phyloP scores from a whole-genome alignment of 1,140 invertebrate species.

The Piezodorus guildinii region DNA sequence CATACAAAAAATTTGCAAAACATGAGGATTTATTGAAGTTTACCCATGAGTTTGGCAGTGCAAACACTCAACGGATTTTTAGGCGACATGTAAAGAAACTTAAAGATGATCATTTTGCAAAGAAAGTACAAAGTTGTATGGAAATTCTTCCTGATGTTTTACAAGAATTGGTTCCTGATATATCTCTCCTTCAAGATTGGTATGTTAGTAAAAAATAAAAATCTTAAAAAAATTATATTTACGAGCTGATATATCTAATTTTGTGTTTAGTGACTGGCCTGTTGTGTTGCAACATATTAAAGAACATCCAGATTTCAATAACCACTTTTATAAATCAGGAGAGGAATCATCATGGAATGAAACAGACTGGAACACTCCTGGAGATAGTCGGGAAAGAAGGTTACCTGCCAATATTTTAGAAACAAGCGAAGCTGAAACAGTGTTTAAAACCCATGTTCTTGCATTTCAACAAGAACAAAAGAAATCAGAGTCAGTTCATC shows the following conservation, averaged over 20 bases:
- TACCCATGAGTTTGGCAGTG: conserved; percentile 80
- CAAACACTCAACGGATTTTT: conserved; percentile 69
- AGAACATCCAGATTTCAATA: conserved; percentile 75
- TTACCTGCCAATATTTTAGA: conserved; percentile 87
- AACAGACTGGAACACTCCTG: conserved; percentile 53
- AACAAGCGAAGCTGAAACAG: conserved; percentile 78
- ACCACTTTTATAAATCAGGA: conserved; percentile 78
- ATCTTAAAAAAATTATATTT: background rate
- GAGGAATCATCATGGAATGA: conserved; percentile 71
- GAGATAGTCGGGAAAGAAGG: conserved; percentile 45
- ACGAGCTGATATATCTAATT: background rate
- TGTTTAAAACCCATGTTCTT: conserved; percentile 84
- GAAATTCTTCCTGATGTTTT: conserved; percentile 67
- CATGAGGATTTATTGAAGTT: conserved; percentile 84
- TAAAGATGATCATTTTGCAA: conserved; percentile 71
- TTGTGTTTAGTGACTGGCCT: conserved; percentile 62
- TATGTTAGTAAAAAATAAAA: conserved; percentile 32
- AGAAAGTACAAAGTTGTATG: conserved; percentile 69
- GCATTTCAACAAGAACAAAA: conserved; percentile 81
- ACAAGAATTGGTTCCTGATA: conserved; percentile 70
- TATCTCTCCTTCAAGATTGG: conserved; percentile 61
- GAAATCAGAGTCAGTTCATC: conserved; percentile 69
- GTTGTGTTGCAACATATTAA: conserved; percentile 70
- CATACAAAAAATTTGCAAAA: conserved; percentile 72
- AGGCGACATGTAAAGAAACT: conserved; percentile 70